phyloP scores from a whole-genome alignment of 2,888 invertebrate species.

The Thera britannica region DNA sequence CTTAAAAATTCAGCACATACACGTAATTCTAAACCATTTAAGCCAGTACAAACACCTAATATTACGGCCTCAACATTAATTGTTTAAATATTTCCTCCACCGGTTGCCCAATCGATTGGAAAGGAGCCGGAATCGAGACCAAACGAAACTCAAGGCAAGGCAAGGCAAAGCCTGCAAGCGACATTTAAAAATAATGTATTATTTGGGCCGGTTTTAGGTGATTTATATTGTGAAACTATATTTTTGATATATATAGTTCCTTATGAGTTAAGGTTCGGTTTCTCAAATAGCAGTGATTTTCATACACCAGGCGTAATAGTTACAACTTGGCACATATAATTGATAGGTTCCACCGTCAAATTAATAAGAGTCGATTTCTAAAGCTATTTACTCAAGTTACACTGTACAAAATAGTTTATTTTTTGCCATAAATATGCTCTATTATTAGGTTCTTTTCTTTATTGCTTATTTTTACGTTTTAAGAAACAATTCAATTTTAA shows the following conservation, averaged over 20 bases:
- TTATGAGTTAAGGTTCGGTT: not conserved
- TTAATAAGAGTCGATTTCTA: not conserved
- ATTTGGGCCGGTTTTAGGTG: constrained; percentile 49
- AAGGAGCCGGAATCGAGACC: constrained; percentile 73
- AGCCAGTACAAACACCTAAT: constrained; percentile 34
- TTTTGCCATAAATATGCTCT: too few relatives aligned
- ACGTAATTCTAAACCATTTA: constrained; percentile 8
- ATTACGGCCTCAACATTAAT: constrained; percentile 52
- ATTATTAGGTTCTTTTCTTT: too few relatives aligned
- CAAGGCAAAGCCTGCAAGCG: constrained; percentile 65
- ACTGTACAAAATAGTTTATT: too few relatives aligned
- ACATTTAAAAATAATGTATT: constrained; percentile 61
- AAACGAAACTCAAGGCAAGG: constrained; percentile 65
- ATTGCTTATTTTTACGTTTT: too few relatives aligned
- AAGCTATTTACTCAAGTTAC: not conserved
- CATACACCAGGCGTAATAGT: not conserved
- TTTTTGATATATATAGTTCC: not conserved
- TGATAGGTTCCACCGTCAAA: too few relatives aligned
- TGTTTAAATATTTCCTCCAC: constrained; percentile 59
- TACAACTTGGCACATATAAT: too few relatives aligned
- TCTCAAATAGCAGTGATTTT: not conserved
- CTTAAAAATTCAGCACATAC: too few relatives aligned
- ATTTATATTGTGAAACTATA: constrained; percentile 42
- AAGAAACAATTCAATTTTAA: too few relatives aligned
- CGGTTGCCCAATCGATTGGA: constrained; percentile 64